Evolutionary conservation across 2,113 vertebrate genomes (phyloP).

Genomic region (Tupaia tana): DNA sequence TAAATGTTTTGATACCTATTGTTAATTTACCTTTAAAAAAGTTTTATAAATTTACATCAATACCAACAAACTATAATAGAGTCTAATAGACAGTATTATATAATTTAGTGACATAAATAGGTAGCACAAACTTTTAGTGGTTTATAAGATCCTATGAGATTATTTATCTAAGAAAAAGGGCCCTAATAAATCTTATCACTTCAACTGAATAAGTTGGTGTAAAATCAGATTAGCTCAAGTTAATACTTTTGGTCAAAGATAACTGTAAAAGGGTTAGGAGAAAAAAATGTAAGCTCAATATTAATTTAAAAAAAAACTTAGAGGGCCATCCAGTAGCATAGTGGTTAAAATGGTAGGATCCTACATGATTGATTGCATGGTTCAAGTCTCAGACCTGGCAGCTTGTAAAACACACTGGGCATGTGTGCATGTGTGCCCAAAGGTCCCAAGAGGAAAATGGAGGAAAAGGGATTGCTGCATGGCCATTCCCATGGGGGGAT

Average conservation of each 20-base stretch:
- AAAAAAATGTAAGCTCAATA: background rate
- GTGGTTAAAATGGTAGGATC: too few species aligned
- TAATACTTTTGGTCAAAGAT: background rate
- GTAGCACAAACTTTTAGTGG: background rate
- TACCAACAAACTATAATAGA: background rate
- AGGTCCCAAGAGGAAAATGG: too few species aligned
- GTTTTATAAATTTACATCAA: background rate
- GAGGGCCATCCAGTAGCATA: too few species aligned
- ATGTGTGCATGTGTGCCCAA: too few species aligned
- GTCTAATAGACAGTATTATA: background rate
- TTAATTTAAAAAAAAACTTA: background rate
- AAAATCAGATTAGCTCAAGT: slow-evolving; percentile 16
- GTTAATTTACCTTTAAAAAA: slow-evolving; percentile 9
- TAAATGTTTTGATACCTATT: background rate
- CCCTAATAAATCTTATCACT: background rate
- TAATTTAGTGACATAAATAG: slow-evolving; percentile 30
- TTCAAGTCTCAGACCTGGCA: too few species aligned
- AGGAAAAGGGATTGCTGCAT: too few species aligned
- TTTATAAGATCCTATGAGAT: slow-evolving; percentile 24
- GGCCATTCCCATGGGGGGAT: too few species aligned
- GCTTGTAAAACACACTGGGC: too few species aligned
- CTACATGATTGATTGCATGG: too few species aligned
- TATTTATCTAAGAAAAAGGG: background rate
- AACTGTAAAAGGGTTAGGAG: background rate
- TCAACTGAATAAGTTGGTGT: slow-evolving; percentile 5